Evolutionary conservation across 2,797 vertebrate genomes (phyloP).

Genomic region (Sebastes diaconus): DNA sequence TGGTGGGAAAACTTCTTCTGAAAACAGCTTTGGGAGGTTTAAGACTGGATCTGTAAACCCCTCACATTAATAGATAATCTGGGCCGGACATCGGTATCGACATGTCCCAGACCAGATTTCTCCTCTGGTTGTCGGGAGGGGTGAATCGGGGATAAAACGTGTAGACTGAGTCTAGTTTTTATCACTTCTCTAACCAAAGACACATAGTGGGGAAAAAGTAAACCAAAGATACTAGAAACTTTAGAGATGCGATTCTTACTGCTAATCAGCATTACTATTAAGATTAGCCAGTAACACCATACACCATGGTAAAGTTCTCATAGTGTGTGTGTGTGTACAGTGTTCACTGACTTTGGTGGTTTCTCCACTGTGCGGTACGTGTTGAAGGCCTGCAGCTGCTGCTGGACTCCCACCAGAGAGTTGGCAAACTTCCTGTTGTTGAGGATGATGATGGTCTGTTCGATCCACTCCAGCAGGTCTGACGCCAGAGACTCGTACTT

Average conservation of each 20-base stretch:
- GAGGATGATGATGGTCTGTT: slow-evolving; percentile 98
- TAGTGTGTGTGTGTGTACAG: neutral
- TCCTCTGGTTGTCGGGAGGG: neutral
- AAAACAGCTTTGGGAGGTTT: too few species aligned
- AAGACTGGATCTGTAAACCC: neutral
- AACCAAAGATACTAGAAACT: too few species aligned
- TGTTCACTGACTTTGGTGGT: slow-evolving; percentile 88
- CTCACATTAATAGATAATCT: neutral
- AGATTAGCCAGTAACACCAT: neutral
- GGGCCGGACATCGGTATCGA: neutral
- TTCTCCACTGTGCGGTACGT: slow-evolving; percentile 98
- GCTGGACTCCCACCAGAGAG: slow-evolving; percentile 94
- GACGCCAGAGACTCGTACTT: slow-evolving; percentile 97
- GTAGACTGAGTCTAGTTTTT: neutral
- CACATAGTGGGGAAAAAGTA: too few species aligned
- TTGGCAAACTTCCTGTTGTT: slow-evolving; percentile 99
- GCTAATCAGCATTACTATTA: neutral
- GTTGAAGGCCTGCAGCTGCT: slow-evolving; percentile 98
- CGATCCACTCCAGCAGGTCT: slow-evolving; percentile 97
- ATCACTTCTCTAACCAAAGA: neutral
- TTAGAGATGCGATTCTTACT: neutral
- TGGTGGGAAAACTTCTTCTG: neutral
- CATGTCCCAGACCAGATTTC: neutral
- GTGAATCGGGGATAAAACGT: neutral
- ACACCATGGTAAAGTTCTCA: neutral